Conservation (phyloP, 2,888 invertebrate genomes). For the Amaurobius ferox region DNA sequence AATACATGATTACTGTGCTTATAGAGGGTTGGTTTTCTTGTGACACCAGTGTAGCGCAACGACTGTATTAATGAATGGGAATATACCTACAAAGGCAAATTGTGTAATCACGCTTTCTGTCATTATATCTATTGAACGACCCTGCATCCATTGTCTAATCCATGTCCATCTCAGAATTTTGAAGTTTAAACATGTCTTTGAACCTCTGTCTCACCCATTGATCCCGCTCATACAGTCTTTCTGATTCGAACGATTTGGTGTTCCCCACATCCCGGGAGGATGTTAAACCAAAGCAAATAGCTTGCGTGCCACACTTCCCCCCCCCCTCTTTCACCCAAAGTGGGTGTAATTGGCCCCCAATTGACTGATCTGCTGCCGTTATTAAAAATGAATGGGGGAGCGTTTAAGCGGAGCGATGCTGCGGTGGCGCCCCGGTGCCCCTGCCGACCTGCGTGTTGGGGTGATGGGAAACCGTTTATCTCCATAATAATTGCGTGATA, state of each 20-base stretch:
- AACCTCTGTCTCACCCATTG: neutral
- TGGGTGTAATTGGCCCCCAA: constrained; percentile 69
- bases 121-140: no score
- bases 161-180: no score
- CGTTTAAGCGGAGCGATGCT: constrained; percentile 21
- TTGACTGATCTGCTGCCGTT: constrained; percentile 66
- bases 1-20: no score
- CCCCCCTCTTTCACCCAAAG: constrained; percentile 40
- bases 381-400: constrained; percentile 68
- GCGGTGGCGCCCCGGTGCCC: neutral
- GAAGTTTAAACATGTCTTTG: no score
- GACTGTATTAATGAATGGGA: no score
- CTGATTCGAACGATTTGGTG: neutral
- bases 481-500: constrained; percentile 5
- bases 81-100: no score
- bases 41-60: no score
- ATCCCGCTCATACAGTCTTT: neutral
- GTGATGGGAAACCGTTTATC: constrained; percentile 1
- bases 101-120: no score
- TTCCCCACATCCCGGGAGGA: constrained; percentile 7
- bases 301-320: constrained; percentile 12
- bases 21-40: no score
- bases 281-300: constrained; percentile 13
- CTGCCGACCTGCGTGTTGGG: constrained; percentile 5
- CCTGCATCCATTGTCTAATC: no score